Evolutionary conservation across 2,113 vertebrate genomes (phyloP), one percentile per base, ranked within the genome.

Genomic region (Lathamus discolor): DNA sequence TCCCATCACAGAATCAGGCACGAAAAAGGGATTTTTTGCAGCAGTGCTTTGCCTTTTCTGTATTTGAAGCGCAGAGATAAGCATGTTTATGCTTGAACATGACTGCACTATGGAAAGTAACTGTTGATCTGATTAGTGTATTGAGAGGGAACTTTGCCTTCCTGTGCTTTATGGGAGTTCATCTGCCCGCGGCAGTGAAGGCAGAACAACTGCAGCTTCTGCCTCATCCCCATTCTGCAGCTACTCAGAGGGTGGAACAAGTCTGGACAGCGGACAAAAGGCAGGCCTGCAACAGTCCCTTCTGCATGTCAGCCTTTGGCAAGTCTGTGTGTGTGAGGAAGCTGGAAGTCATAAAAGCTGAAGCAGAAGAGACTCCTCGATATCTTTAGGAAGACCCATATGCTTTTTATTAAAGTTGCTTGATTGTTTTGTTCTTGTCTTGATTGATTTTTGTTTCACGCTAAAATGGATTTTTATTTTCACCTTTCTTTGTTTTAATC

Each of bases 1-100:
- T 92, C 67, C 54, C 19, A 33, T 52, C 59, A 33, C 74, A 85
- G 83, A 93, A 73, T 67, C 63, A 39, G 85, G 87, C 74, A 19
- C 16, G 37, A 78, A 54, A 70, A 91, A 90, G 70, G 69, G 62
- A 52, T 83, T 90, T 92, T 92, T 91, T 64, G 63, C 80, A 83
- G 76, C 41, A 17, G 27, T 18, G n/a, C 33, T 92, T 82, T 88
- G 43, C 73, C 70, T 88, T 82, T 83, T 84, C 72, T 63, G 27
- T 80, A 59, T 62, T 59, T 92, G 43, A 57, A 82, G 59, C 86
- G 44, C 31, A 88, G 74, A 91, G 51, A 74, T 82, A 93, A 95
- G 77, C 97, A 15, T 90, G 97, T 96, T 97, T 96, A 55, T 96
- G 85, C 97, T 94, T 96, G 96, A 95, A 92, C 57, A 5, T 94